These are phyloP conservation scores for Microcebus lehilahytsara DNA, from an alignment of 2,113 vertebrate genomes.

Conservation along the genomic window DNA sequence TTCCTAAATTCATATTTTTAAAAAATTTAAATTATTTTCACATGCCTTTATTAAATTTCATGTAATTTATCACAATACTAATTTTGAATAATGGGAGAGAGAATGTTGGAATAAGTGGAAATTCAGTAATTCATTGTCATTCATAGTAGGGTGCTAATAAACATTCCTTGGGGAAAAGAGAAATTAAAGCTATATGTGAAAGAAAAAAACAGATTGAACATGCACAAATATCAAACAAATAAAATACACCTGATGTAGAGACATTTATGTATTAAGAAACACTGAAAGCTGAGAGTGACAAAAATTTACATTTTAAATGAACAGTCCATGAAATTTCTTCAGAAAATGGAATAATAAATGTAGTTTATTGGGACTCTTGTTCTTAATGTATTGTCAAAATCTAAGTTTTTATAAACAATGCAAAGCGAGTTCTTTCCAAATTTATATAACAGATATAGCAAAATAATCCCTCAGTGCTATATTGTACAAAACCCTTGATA, in stretches of 20 bases:
- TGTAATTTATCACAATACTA: not conserved
- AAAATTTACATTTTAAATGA: slow-evolving; percentile 19
- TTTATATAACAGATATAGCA: not conserved
- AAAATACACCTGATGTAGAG: not conserved
- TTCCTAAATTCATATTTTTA: not conserved
- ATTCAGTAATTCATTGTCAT: slow-evolving; percentile 30
- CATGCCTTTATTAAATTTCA: not conserved
- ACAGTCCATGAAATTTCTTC: not conserved
- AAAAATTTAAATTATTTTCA: not conserved
- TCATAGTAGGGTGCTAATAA: not conserved
- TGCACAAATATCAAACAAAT: not conserved
- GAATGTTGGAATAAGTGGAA: not conserved
- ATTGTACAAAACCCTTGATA: not conserved
- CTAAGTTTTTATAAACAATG: not conserved
- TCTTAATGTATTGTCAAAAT: not conserved
- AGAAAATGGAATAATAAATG: not conserved
- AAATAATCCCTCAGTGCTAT: not conserved
- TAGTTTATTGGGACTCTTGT: not conserved
- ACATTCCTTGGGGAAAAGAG: not conserved
- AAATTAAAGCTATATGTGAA: slow-evolving; percentile 29
- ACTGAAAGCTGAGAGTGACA: not conserved
- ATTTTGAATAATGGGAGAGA: not conserved
- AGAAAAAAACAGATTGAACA: slow-evolving; percentile 16
- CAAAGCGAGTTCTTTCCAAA: not conserved
- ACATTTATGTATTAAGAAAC: not conserved